Evolutionary conservation across 2,888 invertebrate genomes (phyloP).

Genomic region (Meiosimyza platycephala): DNA sequence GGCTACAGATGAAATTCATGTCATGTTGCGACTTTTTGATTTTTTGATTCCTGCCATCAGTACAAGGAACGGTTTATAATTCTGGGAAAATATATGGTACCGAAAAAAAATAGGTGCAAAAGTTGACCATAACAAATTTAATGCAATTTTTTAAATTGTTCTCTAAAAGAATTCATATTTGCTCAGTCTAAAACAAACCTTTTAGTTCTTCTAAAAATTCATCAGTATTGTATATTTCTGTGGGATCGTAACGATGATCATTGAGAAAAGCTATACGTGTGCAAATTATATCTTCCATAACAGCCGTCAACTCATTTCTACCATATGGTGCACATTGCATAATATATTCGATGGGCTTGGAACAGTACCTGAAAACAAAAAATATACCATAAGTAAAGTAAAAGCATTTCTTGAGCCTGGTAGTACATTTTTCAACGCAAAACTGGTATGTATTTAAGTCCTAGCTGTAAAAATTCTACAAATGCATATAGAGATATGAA

Average conservation of each 20-base stretch:
- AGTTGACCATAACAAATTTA: too few species aligned
- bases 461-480: too few species aligned
- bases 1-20: too few species aligned
- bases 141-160: background rate
- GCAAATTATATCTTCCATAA: constrained; percentile 70
- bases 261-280: constrained; percentile 76
- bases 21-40: background rate
- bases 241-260: constrained; percentile 81
- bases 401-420: background rate
- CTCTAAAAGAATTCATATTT: background rate
- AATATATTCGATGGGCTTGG: constrained; percentile 70
- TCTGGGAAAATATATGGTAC: background rate
- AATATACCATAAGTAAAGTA: background rate
- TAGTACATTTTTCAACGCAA: constrained; percentile 1
- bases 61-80: too few species aligned
- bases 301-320: constrained; percentile 64
- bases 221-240: constrained; percentile 71
- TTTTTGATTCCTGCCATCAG: too few species aligned
- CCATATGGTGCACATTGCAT: constrained; percentile 70
- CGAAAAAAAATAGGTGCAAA: background rate
- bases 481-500: too few species aligned
- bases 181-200: constrained; percentile 48
- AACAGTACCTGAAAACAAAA: constrained; percentile 59
- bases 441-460: too few species aligned
- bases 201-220: constrained; percentile 66